Base-by-base conservation (phyloP, 2,888 invertebrate species). In the Mythimna albipuncta region DNA sequence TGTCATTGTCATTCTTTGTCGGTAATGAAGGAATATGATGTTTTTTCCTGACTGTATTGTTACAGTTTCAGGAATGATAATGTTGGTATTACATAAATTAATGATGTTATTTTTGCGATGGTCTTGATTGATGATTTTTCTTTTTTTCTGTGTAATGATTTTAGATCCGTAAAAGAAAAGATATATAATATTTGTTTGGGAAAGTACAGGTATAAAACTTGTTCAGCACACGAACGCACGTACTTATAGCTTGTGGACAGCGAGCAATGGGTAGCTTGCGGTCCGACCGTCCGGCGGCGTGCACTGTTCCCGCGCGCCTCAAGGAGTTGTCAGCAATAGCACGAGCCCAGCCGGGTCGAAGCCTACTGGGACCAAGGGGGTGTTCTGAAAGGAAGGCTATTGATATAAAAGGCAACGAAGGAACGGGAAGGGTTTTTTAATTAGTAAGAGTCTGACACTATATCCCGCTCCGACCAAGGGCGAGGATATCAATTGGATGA, bases 1-100 rank as follows among this genome's bases (percentile, higher is more conserved):
- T 41, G 71, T 75, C 81, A 76, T 84, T 83, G 79, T 10, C 73
- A 59, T 70, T 61, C 21, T n/a, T 52, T 35, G 38, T n/a, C 62
- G 64, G 58, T 75, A 75, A 75, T 81, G 74, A 72, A 70, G 59
- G 44, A 58, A 68, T 77, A 77, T 72, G 69, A 44, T 55, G 58
- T 47, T 79, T 47, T 79, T 69, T 61, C 61, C 59, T 65, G 47
- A 2, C 64, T 61, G 63, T 54, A 59, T 72, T 75, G 72, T 57
- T 59, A 50, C 63, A 52, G 44, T 77, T 72, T 62, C 52, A 32
- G 61, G n/a, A n/a, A 61, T 70, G 32, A 44, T 26, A 35, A 62
- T 47, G 19, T 47, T 71, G 13, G 32, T 76, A 57, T 52, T 41
- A 54, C 54, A n/a, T 61, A 38, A 26, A 41, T 63, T 38, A 38